Percentiles rank a stretch among this genome's conserved stretches.
phyloP scores from a whole-genome alignment of 2,888 invertebrate genomes.

The Scaptomyza parva region DNA sequence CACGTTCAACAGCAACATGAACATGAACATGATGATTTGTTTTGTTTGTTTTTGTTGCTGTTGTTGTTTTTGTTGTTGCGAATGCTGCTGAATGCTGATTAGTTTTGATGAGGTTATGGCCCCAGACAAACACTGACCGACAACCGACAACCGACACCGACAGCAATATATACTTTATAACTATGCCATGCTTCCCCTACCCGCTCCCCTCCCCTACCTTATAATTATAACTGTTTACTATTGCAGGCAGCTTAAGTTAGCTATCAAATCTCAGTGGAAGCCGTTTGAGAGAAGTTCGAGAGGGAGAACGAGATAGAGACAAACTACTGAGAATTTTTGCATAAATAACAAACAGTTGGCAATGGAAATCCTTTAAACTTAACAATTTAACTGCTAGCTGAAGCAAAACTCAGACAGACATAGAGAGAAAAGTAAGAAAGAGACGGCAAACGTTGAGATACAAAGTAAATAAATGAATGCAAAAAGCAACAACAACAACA shows the following conservation, averaged over 20 bases:
- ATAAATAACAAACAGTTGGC: constrained; percentile 16
- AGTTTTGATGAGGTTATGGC: constrained; percentile 68
- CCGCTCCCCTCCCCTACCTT: not conserved
- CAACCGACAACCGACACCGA: too few species aligned
- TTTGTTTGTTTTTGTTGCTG: constrained; percentile 52
- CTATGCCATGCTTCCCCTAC: constrained; percentile 16
- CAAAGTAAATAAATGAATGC: constrained; percentile 58
- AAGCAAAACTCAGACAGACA: too few species aligned
- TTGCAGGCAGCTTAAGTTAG: constrained; percentile 35
- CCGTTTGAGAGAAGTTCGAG: constrained; percentile 46
- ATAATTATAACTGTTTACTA: constrained; percentile 65
- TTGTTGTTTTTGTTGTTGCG: too few species aligned
- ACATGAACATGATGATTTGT: constrained; percentile 31
- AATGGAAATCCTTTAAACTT: constrained; percentile 45
- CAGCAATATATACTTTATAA: constrained; percentile 6
- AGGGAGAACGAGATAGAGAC: not conserved
- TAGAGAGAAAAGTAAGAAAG: not conserved
- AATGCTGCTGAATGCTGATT: constrained; percentile 63
- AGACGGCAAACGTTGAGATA: constrained; percentile 29
- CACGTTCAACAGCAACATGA: constrained; percentile 7
- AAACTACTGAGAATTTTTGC: constrained; percentile 11
- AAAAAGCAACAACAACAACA: constrained; percentile 16
- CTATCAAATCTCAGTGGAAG: constrained; percentile 44
- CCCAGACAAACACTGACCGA: constrained; percentile 18
- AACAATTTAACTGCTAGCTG: constrained; percentile 37